Evolutionary conservation across 2,797 vertebrate genomes (phyloP).

Genomic region (Amphiprion clarkii): DNA sequence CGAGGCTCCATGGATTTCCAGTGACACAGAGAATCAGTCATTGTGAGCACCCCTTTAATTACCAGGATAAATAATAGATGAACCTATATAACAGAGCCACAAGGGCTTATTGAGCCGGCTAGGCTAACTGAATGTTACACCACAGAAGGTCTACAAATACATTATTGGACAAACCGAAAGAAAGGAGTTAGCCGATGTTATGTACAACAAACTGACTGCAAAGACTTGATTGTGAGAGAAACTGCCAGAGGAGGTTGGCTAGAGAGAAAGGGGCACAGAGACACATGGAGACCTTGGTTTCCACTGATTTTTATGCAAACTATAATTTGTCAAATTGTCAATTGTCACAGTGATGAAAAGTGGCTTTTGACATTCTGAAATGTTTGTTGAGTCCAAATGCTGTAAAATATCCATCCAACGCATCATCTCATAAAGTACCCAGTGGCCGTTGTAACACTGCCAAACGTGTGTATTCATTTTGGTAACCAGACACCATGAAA

Average conservation of each 20-base stretch:
- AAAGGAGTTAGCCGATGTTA: conserved; percentile 6
- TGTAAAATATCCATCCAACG: conserved; percentile 21
- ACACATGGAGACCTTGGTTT: conserved; percentile 17
- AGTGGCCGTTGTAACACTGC: neutral
- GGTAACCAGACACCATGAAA: conserved; percentile 14
- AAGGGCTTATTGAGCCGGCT: conserved; percentile 56
- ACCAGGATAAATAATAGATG: conserved; percentile 74
- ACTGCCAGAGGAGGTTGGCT: neutral
- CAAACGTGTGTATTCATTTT: conserved; percentile 20
- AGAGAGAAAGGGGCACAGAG: neutral
- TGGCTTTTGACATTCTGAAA: conserved; percentile 18
- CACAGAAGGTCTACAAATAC: conserved; percentile 23
- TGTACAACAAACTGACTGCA: conserved; percentile 11
- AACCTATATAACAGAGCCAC: conserved; percentile 51
- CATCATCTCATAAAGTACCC: neutral
- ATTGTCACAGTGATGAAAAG: conserved; percentile 21
- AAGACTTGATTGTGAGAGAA: conserved; percentile 28
- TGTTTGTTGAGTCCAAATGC: conserved; percentile 21
- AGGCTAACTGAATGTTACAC: conserved; percentile 44
- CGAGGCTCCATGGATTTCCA: conserved; percentile 55
- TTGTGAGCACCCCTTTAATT: conserved; percentile 77
- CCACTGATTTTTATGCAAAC: conserved; percentile 22
- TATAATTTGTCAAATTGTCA: conserved; percentile 27
- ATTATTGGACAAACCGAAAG: conserved; percentile 34
- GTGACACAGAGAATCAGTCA: conserved; percentile 65